Percentiles rank a stretch among this genome's conserved stretches.
Evolutionary conservation across 1,140 invertebrate genomes (phyloP).

Genomic region (Calosoma granatense): DNA sequence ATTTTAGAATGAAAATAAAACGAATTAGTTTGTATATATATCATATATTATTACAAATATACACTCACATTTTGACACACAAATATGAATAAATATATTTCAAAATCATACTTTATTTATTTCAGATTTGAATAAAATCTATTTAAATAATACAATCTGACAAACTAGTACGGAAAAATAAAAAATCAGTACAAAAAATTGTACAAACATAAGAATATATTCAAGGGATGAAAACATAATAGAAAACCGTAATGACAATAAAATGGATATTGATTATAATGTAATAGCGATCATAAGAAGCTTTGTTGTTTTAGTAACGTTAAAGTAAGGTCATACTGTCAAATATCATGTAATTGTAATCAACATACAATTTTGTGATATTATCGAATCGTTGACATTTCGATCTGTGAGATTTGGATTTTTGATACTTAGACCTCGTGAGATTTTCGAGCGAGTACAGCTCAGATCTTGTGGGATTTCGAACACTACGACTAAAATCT

Average conservation of each 20-base stretch:
- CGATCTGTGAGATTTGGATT: no score
- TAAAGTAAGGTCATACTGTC: not conserved
- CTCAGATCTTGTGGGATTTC: no score
- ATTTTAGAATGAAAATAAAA: no score
- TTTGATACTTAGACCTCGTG: not conserved
- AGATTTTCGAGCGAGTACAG: not conserved
- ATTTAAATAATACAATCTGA: not conserved
- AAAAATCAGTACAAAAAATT: not conserved
- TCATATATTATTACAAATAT: not conserved
- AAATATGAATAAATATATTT: not conserved
- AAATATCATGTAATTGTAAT: not conserved
- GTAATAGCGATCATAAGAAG: not conserved
- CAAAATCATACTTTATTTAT: not conserved
- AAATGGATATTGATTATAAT: not conserved
- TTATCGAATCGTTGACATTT: not conserved
- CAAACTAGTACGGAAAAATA: not conserved
- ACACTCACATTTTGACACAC: not conserved
- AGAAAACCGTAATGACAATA: not conserved
- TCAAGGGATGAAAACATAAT: not conserved
- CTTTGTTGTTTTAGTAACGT: not conserved
- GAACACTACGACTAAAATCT: no score
- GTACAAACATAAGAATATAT: not conserved
- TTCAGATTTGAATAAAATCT: no score
- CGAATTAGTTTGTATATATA: not conserved
- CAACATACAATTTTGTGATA: not conserved